Conservation (phyloP, 2,797 vertebrate genomes). For the Helicolenus hilgendorfi region DNA sequence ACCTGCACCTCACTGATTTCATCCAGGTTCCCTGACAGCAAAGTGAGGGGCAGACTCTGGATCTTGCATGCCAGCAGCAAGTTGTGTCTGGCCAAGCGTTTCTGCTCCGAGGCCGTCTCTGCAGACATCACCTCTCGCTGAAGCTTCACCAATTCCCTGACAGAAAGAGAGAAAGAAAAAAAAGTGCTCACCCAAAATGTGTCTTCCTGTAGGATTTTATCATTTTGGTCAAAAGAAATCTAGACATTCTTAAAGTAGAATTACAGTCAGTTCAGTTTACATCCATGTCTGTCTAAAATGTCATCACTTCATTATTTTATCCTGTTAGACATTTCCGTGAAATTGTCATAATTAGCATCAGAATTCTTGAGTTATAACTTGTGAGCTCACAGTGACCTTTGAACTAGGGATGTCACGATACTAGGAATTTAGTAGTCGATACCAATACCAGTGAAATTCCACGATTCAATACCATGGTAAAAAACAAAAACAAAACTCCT, state of each 20-base stretch:
- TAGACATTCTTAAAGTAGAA: not conserved
- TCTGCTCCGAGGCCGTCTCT: conserved; percentile 92
- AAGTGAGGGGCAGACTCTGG: conserved; percentile 88
- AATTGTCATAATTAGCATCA: no score
- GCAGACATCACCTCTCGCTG: conserved; percentile 90
- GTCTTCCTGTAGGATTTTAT: not conserved
- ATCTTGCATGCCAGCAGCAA: conserved; percentile 95
- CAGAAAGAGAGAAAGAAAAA: not conserved
- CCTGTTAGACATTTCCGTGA: no score
- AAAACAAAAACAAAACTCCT: no score
- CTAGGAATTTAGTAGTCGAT: no score
- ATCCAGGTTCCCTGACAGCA: conserved; percentile 92
- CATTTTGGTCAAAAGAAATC: not conserved
- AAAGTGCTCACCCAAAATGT: not conserved
- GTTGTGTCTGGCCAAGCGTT: conserved; percentile 92
- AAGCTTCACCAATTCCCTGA: conserved; percentile 90
- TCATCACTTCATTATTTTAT: not conserved
- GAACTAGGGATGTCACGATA: no score
- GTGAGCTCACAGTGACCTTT: no score
- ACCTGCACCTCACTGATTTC: conserved; percentile 95
- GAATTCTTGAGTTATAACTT: no score
- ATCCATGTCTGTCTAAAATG: not conserved
- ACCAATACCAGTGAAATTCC: no score
- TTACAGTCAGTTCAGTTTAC: not conserved
- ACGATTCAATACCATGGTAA: no score